Conservation (phyloP, 2,888 invertebrate species). For the Acanthosepion lycidas region DNA sequence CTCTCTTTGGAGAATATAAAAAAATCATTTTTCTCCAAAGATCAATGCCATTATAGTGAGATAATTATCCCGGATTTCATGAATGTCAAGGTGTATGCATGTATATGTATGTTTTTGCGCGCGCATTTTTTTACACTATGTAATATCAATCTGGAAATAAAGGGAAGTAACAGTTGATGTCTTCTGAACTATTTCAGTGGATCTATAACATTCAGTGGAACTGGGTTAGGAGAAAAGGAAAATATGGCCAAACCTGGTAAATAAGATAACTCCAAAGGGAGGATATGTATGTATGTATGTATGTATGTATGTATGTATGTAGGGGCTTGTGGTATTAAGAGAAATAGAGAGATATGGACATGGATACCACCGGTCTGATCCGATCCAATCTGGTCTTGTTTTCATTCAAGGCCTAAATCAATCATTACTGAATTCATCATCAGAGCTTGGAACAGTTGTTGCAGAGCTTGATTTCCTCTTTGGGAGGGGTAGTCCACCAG, state of each 20-base stretch:
- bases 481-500: constrained; percentile 69
- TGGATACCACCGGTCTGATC: background rate
- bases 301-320: background rate
- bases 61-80: background rate
- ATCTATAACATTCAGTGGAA: background rate
- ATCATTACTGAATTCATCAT: constrained; percentile 45
- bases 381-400: background rate
- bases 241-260: constrained; percentile 33
- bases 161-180: background rate
- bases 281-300: background rate
- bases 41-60: background rate
- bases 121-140: too few relatives aligned
- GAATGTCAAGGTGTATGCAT: background rate
- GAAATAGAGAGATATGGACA: constrained; percentile 23
- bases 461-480: constrained; percentile 35
- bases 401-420: background rate
- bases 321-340: background rate
- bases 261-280: background rate
- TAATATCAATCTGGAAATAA: background rate
- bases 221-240: background rate
- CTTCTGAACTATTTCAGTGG: background rate
- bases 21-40: constrained; percentile 11
- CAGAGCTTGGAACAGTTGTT: background rate
- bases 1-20: background rate
- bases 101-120: background rate